Evolutionary conservation across 2,113 vertebrate genomes (phyloP).

Genomic region (Tympanuchus pallidicinctus): DNA sequence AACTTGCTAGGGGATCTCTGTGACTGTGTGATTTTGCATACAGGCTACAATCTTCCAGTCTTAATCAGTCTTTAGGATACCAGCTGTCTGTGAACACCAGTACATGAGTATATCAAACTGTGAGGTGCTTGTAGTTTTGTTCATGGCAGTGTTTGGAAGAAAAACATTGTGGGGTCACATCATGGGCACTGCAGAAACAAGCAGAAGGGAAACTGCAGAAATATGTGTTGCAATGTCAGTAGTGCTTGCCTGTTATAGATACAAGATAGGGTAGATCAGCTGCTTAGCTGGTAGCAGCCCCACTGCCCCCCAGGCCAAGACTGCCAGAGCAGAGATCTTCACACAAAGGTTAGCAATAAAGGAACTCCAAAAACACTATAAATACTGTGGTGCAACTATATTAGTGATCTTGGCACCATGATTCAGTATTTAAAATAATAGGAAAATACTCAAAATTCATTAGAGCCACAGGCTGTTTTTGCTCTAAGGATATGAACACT

Average conservation of each 20-base stretch:
- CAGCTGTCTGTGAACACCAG: not conserved
- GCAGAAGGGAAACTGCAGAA: not conserved
- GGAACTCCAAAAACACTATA: not conserved
- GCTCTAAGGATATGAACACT: not conserved
- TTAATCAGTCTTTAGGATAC: not conserved
- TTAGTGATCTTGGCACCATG: not conserved
- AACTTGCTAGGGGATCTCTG: not conserved
- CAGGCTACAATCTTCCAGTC: not conserved
- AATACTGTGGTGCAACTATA: not conserved
- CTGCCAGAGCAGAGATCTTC: not conserved
- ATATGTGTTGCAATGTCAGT: no score
- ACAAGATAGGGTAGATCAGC: no score
- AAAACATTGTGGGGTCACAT: rapidly evolving
- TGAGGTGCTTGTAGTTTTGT: not conserved
- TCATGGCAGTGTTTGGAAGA: not conserved
- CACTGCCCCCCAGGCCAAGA: no score
- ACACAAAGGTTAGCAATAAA: not conserved
- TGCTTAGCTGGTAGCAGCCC: no score
- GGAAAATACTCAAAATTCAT: not conserved
- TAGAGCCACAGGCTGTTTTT: not conserved
- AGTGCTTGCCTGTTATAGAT: no score
- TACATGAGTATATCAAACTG: rapidly evolving
- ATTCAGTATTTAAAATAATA: rapidly evolving
- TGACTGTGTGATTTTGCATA: not conserved
- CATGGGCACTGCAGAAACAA: not conserved